Evolutionary conservation across 2,888 invertebrate species (phyloP).

Genomic region (Lacanobia oleracea): DNA sequence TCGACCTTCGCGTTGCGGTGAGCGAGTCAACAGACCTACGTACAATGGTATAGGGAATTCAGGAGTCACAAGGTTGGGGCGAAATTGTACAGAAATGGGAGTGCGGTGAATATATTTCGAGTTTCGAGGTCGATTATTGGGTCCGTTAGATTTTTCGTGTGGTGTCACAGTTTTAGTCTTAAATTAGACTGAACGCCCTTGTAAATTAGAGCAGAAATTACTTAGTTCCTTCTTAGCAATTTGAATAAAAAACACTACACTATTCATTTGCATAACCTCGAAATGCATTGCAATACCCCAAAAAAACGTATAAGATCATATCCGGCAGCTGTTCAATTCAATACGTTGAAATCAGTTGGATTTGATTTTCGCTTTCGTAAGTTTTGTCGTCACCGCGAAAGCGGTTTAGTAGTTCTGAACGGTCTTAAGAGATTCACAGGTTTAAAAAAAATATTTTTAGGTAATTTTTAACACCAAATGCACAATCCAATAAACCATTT

Average conservation of each 20-base stretch:
- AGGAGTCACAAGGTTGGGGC: conserved; percentile 38
- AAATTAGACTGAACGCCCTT: conserved; percentile 15
- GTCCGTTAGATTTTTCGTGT: neutral
- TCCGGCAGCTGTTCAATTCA: neutral
- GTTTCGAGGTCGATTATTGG: conserved; percentile 5
- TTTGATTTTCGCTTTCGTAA: no score
- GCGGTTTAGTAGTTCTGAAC: no score
- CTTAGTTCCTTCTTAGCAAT: conserved; percentile 9
- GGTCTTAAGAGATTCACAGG: neutral
- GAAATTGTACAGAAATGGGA: conserved; percentile 27
- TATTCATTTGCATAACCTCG: neutral
- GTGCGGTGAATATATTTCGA: conserved; percentile 22
- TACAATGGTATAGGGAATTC: conserved; percentile 50
- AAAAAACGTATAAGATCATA: neutral
- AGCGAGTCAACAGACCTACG: conserved; percentile 64
- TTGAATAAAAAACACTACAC: neutral
- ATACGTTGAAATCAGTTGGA: neutral
- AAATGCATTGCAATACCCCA: neutral
- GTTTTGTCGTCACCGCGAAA: neutral
- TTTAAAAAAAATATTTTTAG: neutral
- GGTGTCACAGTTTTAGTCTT: neutral
- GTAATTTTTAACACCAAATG: neutral
- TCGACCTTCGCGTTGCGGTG: conserved; percentile 73
- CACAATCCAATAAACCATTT: neutral
- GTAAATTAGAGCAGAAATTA: conserved; percentile 4